Evolutionary conservation across 2,113 vertebrate species (phyloP).

Genomic region (Pelecanus crispus): DNA sequence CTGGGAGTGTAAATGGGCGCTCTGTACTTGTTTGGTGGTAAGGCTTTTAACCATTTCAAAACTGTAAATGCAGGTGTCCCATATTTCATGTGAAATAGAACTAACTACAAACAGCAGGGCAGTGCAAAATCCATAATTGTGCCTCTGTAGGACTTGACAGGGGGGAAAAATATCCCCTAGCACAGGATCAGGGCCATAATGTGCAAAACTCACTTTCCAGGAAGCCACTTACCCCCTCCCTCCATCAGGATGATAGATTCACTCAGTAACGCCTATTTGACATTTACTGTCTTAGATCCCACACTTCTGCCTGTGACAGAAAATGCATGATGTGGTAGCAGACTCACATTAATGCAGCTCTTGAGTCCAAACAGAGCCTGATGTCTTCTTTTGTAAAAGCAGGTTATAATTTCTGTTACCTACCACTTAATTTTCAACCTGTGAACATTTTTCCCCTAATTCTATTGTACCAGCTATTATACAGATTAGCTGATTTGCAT

Average conservation of each 20-base stretch:
- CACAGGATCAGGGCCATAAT: too few relatives aligned
- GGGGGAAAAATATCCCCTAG: background rate
- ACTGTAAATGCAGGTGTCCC: background rate
- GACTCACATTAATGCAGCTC: background rate
- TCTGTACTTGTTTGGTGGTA: background rate
- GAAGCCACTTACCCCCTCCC: background rate
- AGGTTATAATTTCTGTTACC: constrained; percentile 36
- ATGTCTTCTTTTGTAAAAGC: constrained; percentile 14
- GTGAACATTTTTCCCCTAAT: background rate
- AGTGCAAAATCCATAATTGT: background rate
- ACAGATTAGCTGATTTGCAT: background rate
- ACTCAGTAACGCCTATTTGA: background rate
- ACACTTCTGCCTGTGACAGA: background rate
- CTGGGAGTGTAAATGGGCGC: background rate
- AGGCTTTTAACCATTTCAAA: background rate
- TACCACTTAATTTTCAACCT: constrained; percentile 10
- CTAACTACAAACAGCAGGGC: background rate
- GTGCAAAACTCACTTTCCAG: background rate
- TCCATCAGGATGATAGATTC: background rate
- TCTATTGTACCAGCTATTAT: background rate
- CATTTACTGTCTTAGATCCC: background rate
- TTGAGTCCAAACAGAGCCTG: background rate
- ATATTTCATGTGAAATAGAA: background rate
- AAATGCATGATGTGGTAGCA: background rate
- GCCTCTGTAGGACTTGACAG: background rate